phyloP scores from a whole-genome alignment of 2,113 vertebrate genomes.

The Mola mola region DNA sequence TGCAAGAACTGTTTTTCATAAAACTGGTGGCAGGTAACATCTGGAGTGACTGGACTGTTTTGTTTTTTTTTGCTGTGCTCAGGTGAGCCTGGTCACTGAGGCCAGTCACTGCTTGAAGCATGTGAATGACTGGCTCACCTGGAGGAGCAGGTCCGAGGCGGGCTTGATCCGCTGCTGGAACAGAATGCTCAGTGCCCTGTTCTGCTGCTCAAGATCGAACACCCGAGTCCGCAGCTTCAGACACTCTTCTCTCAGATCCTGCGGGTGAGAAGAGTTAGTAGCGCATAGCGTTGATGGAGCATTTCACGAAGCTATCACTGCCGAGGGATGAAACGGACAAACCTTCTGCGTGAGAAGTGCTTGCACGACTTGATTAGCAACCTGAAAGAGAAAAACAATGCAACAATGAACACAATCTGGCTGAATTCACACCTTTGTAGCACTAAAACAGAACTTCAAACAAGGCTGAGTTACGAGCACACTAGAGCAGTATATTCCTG shows the following conservation, averaged over 20 bases:
- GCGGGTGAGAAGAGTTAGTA: background rate
- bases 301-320: background rate
- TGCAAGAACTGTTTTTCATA: no score
- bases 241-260: conserved; percentile 94
- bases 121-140: conserved; percentile 80
- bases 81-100: no score
- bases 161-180: conserved; percentile 92
- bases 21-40: no score
- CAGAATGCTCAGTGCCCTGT: conserved; percentile 85
- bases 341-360: conserved; percentile 97
- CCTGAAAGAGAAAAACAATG: conserved; percentile 75
- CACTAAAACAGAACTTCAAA: no score
- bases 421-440: no score
- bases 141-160: conserved; percentile 88
- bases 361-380: conserved; percentile 95
- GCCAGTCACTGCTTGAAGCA: background rate
- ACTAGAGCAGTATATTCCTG: no score
- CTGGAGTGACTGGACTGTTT: no score
- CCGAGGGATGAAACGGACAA: conserved; percentile 38
- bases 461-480: no score
- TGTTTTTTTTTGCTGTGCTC: no score
- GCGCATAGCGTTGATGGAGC: background rate
- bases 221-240: conserved; percentile 92
- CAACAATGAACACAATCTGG: background rate
- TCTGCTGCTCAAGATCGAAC: conserved; percentile 94